These are phyloP conservation scores for Sebastes schlegelii DNA, from an alignment of 2,113 vertebrate species.

Conservation along the genomic window DNA sequence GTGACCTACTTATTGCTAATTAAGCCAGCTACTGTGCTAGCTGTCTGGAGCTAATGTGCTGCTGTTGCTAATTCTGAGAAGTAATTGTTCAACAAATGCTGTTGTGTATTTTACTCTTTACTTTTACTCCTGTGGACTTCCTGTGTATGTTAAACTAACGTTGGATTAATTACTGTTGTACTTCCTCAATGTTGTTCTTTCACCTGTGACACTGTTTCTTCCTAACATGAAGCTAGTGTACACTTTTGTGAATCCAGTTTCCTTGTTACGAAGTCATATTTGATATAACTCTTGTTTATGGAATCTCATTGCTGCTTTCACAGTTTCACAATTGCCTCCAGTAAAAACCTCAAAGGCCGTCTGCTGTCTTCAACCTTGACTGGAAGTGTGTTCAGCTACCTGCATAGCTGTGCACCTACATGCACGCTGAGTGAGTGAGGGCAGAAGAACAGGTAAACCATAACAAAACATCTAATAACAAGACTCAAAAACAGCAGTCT, in stretches of 20 bases:
- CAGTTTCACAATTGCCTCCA: not conserved
- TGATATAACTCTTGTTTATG: not conserved
- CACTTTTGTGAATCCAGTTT: not conserved
- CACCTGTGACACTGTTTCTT: too few relatives aligned
- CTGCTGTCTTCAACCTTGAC: not conserved
- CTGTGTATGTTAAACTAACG: not conserved
- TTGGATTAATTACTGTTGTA: not conserved
- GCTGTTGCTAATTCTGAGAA: too few relatives aligned
- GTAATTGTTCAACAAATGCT: too few relatives aligned
- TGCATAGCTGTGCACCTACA: not conserved
- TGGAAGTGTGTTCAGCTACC: not conserved
- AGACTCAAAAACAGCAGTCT: not conserved
- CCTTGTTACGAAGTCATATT: not conserved
- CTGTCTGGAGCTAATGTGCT: not conserved
- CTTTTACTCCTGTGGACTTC: too few relatives aligned
- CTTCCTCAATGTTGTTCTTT: not conserved
- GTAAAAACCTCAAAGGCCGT: not conserved
- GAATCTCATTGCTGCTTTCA: not conserved
- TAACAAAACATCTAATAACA: slow-evolving; percentile 3
- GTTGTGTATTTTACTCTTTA: too few relatives aligned
- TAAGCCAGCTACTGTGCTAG: not conserved
- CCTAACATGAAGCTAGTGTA: not conserved
- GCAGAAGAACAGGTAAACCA: not conserved
- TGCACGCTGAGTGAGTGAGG: not conserved
- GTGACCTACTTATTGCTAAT: not conserved